A percentile compares a stretch with the other conserved stretches of the same genome.
These are phyloP conservation scores for Drosophila funebris DNA, from an alignment of 1,140 invertebrate species.

Conservation along the genomic window DNA sequence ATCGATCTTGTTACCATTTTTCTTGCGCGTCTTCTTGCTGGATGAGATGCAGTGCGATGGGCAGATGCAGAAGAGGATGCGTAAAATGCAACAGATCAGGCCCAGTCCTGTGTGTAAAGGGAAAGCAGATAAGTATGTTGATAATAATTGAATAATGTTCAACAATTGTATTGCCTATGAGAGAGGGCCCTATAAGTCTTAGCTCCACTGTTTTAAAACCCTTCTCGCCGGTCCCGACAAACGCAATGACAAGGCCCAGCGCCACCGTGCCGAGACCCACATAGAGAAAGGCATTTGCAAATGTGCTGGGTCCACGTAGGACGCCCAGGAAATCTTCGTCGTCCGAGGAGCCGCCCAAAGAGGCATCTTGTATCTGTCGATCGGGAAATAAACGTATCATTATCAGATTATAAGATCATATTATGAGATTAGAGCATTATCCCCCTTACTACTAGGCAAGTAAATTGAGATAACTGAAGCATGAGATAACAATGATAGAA, in stretches of 20 bases:
- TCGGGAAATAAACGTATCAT: background rate
- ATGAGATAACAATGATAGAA: background rate
- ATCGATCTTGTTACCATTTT: constrained; percentile 82
- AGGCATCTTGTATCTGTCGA: constrained; percentile 82
- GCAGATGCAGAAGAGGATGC: constrained; percentile 87
- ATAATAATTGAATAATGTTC: background rate
- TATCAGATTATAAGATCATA: background rate
- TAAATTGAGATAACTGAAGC: background rate
- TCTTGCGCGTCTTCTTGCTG: constrained; percentile 78
- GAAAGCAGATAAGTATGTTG: background rate
- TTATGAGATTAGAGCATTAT: background rate
- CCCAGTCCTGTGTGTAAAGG: constrained; percentile 81
- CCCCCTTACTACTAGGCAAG: background rate
- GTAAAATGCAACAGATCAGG: constrained; percentile 86
- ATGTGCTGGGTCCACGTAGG: constrained; percentile 86
- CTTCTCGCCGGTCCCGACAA: constrained; percentile 94
- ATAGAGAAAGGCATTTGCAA: constrained; percentile 91
- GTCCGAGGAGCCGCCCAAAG: constrained; percentile 83
- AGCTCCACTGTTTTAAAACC: constrained; percentile 94
- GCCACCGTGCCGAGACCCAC: constrained; percentile 93
- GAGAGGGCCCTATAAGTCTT: constrained; percentile 91
- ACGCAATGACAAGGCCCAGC: constrained; percentile 92
- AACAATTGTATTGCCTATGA: constrained; percentile 84
- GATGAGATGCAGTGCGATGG: constrained; percentile 85
- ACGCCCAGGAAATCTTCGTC: constrained; percentile 85